Base-by-base conservation (phyloP, 2,888 invertebrate genomes). In the Cyclophora punctaria region DNA sequence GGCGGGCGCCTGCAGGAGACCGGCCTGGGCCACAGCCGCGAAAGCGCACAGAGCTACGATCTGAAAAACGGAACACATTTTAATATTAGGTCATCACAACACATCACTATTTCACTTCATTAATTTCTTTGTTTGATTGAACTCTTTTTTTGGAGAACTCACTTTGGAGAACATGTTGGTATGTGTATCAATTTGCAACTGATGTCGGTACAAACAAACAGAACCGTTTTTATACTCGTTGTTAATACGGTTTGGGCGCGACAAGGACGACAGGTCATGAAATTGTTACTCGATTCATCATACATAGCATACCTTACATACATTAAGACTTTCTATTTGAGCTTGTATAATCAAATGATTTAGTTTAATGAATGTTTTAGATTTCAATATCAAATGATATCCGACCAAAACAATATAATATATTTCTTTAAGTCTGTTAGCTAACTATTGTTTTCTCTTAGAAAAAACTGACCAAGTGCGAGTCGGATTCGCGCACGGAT, bases 111-210 rank as follows among this genome's bases (percentile, higher is more conserved):
- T 48, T 35, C 46, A 41, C 41, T 46, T 35, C 45, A 40, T 37
- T 52, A 40, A 7, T 47, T 44, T 7, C 51, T 53, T 53, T 6
- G 43, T 43, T 48, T 46, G 48, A 42, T 44, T 35, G 40, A 45
- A 40, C 41, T 46, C 5, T 33, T n/a, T 33, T 33, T 40, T 48
- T 3, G 41, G 34, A 3, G 41, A 53, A 78, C 82, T 82, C 69
- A 85, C 84, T 81, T 82, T 81, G 55, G 74, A 74, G 77, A 78
- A 81, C 84, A 85, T 83, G 56, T 78, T 80, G 70, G 58, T 70
- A 60, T 67, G 64, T 63, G 62, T 67, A 58, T 62, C 57, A 63
- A 54, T 60, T 58, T 60, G 62, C 72, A 69, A 84, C 80, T 84
- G 81, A 80, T 79, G 68, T 65, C 4, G 70, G 57, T 64, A 49